A percentile compares a stretch with the other conserved stretches of the same genome.
phyloP scores from a whole-genome alignment of 2,888 invertebrate genomes.

The Aphidoletes aphidimyza region DNA sequence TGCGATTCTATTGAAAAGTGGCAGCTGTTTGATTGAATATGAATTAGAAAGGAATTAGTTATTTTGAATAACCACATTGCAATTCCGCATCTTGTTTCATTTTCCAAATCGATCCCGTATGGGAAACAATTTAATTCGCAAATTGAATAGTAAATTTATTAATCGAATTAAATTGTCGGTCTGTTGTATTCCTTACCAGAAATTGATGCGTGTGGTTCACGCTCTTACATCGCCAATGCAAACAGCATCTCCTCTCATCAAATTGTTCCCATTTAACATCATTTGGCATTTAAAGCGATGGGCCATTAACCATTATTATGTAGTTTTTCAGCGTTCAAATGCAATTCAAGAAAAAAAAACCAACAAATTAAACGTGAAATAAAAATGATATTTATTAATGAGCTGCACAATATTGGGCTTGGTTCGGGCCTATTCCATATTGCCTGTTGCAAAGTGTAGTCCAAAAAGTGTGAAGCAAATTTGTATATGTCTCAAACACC shows the following conservation, averaged over 20 bases:
- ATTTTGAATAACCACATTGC: too few relatives aligned
- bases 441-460: slow-evolving; percentile 25
- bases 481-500: not conserved
- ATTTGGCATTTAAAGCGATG: too few relatives aligned
- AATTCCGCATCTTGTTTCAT: not conserved
- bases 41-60: too few relatives aligned
- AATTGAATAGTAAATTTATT: not conserved
- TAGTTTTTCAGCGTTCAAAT: too few relatives aligned
- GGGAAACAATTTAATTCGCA: not conserved
- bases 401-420: not conserved
- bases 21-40: too few relatives aligned
- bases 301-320: too few relatives aligned
- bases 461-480: not conserved
- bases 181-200: too few relatives aligned
- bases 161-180: too few relatives aligned
- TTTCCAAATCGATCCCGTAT: not conserved
- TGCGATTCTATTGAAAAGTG: too few relatives aligned
- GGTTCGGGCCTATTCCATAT: too few relatives aligned
- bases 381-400: slow-evolving; percentile 22
- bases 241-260: not conserved
- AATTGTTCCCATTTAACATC: not conserved
- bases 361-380: slow-evolving; percentile 48
- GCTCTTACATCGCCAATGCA: not conserved
- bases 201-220: not conserved
- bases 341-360: slow-evolving; percentile 15